Evolutionary conservation across 2,797 vertebrate genomes (phyloP).

Genomic region (Triplophysa bombifrons): DNA sequence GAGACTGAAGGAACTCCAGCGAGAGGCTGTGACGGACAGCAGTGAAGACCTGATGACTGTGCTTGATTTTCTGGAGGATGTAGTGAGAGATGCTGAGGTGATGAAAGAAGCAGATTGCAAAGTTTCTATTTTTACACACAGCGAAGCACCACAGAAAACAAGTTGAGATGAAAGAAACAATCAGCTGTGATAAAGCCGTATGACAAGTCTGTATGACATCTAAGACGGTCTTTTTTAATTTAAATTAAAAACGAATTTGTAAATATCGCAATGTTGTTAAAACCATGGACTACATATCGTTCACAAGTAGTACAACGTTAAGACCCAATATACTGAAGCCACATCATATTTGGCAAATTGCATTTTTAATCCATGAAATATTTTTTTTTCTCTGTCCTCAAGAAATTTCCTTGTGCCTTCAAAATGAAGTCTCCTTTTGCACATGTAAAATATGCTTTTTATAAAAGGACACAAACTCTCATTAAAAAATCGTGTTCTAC

Average conservation of each 20-base stretch:
- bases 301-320: not conserved
- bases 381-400: no score
- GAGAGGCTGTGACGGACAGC: conserved; percentile 58
- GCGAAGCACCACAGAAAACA: not conserved
- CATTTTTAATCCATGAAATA: no score
- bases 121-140: not conserved
- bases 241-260: not conserved
- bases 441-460: not conserved
- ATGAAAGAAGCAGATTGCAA: conserved; percentile 29
- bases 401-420: no score
- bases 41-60: conserved; percentile 53
- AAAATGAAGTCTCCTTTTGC: not conserved
- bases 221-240: not conserved
- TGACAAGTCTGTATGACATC: no score
- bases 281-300: not conserved
- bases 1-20: conserved; percentile 72
- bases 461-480: no score
- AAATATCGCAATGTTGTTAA: conserved; percentile 3
- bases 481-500: no score
- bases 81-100: conserved; percentile 70
- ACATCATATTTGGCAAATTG: no score
- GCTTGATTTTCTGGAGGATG: conserved; percentile 76
- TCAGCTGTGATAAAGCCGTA: not conserved
- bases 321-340: not conserved
- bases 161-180: not conserved